Base-by-base conservation (phyloP, 2,113 vertebrate genomes). In the Pterocles orientalis region DNA sequence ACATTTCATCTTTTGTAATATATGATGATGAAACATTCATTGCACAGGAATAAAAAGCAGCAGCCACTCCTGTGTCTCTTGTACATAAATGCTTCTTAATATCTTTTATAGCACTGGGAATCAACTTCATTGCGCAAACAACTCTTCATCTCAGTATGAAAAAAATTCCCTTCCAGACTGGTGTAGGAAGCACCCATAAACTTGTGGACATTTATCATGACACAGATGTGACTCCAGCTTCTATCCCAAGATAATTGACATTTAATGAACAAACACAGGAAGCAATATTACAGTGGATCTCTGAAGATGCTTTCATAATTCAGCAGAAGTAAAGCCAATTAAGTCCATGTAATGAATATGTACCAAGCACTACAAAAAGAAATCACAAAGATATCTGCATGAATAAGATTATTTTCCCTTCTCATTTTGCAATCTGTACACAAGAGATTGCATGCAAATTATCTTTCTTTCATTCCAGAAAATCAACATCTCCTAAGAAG, bases 401-500 rank as follows among this genome's bases (percentile, higher is more conserved):
- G 29, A 94, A 79, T 72, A 29, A 57, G 26, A 73, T 47, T 23
- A 3, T 82, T 84, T 76, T 36, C 60, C 21, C 28, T 60, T 92
- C 23, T 36, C 17, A 41, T 69, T 69, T 36, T 69, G n/a, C 20
- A 53, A 69, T 48, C 36, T 2, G 3, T 61, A 87, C 31, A 48
- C 1, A 1, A 79, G 26, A 53, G 26, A 54, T 34, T 65, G 8
- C 39, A 68, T 79, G 82, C 24, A 84, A 53, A 69, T 48, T 10
- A 34, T 60, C 58, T 75, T 60, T 86, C 60, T 90, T 56, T 64
- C 15, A 23, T 78, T 91, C 76, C 31, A 48, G 68, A 65, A 58
- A 9, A 88, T 94, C 82, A 89, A 12, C 56, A 43, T 71, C 39
- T 43, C 26, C n/a, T 69, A 93, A 88, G 60, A 97, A 96, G 25